phyloP scores from a whole-genome alignment of 2,797 vertebrate genomes.

The Mareca strepera region DNA sequence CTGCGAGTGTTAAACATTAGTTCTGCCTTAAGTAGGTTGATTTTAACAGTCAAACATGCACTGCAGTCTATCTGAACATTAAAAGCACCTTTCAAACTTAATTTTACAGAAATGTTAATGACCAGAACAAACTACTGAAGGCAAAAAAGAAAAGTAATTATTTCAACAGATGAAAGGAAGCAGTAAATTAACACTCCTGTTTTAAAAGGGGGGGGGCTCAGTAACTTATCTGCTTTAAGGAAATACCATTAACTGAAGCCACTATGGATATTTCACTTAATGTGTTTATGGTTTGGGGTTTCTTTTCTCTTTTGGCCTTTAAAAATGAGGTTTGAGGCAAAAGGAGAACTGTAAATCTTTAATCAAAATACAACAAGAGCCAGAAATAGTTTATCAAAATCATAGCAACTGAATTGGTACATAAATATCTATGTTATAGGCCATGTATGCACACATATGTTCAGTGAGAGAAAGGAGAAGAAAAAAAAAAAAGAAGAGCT shows the following conservation, averaged over 20 bases:
- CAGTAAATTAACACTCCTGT: constrained; percentile 77
- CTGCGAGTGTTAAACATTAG: constrained; percentile 77
- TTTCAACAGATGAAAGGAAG: constrained; percentile 84
- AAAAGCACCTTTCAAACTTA: constrained; percentile 81
- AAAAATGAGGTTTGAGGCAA: constrained; percentile 33
- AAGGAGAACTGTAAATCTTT: constrained; percentile 40
- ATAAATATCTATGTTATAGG: not conserved
- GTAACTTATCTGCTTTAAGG: constrained; percentile 67
- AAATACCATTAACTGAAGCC: constrained; percentile 63
- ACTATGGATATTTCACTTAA: constrained; percentile 47
- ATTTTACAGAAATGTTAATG: constrained; percentile 84
- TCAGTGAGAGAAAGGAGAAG: not conserved
- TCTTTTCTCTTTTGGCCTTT: constrained; percentile 47
- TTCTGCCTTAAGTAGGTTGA: constrained; percentile 76
- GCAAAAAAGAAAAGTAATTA: constrained; percentile 80
- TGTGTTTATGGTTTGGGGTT: constrained; percentile 29
- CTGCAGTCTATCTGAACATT: constrained; percentile 77
- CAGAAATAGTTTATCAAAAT: constrained; percentile 42
- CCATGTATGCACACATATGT: not conserved
- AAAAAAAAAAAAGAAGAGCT: not conserved
- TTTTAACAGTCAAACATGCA: constrained; percentile 76
- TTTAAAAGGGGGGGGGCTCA: constrained; percentile 48
- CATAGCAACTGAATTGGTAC: not conserved
- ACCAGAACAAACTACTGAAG: constrained; percentile 79
- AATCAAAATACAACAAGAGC: constrained; percentile 33